A percentile compares a stretch with the other conserved stretches of the same genome.
phyloP scores from a whole-genome alignment of 2,888 invertebrate genomes.

The Rugalucina vietnamica region DNA sequence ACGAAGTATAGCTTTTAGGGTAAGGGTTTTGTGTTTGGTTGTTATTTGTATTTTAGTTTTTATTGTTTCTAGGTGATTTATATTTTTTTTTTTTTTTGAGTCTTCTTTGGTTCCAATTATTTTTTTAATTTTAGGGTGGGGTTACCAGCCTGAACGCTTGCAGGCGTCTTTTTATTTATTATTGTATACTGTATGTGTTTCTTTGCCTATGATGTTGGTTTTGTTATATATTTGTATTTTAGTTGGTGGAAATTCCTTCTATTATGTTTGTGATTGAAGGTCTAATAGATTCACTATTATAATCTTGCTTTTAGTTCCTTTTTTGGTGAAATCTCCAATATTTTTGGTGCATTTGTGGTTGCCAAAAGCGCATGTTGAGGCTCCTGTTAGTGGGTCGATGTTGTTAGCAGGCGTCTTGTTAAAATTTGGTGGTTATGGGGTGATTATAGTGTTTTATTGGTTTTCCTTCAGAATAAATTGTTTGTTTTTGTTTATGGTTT shows the following conservation, averaged over 20 bases:
- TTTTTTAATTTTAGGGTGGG: conserved; percentile 89
- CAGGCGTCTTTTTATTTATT: conserved; percentile 89
- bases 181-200: conserved; percentile 89
- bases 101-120: conserved; percentile 88
- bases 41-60: conserved; percentile 86
- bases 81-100: conserved; percentile 91
- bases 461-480: conserved; percentile 70
- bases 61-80: conserved; percentile 86
- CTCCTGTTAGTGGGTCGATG: conserved; percentile 90
- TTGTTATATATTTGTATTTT: conserved; percentile 78
- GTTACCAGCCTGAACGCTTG: conserved; percentile 89
- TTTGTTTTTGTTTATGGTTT: not conserved
- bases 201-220: conserved; percentile 87
- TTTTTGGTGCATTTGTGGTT: conserved; percentile 90
- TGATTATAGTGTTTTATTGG: conserved; percentile 86
- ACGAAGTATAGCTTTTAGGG: not conserved
- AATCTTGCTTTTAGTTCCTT: conserved; percentile 86
- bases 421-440: conserved; percentile 90
- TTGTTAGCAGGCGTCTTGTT: conserved; percentile 90
- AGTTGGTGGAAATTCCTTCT: not conserved
- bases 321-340: conserved; percentile 90
- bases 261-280: conserved; percentile 58
- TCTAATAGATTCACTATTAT: conserved; percentile 86
- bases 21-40: not conserved
- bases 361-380: conserved; percentile 91